Evolutionary conservation across 2,113 vertebrate genomes (phyloP).

Genomic region (Electrona antarctica): DNA sequence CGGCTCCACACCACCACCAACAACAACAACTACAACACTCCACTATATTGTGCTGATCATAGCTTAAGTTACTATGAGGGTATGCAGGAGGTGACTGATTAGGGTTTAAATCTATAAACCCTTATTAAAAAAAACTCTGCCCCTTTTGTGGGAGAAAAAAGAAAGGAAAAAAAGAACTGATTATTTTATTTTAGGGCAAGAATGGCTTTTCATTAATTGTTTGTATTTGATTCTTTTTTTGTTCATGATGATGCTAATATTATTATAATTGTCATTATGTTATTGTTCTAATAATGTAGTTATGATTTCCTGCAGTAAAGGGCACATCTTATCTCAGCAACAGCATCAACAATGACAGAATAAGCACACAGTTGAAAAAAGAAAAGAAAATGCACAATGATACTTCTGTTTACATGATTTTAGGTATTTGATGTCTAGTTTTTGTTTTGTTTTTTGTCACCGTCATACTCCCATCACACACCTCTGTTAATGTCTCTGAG

Average conservation of each 20-base stretch:
- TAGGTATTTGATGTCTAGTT: slow-evolving; percentile 63
- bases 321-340: slow-evolving; percentile 79
- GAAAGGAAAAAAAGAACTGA: slow-evolving; percentile 60
- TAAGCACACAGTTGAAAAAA: slow-evolving; percentile 75
- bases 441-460: slow-evolving; percentile 55
- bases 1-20: slow-evolving; percentile 26
- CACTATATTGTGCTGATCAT: slow-evolving; percentile 41
- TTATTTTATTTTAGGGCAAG: slow-evolving; percentile 64
- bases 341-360: slow-evolving; percentile 71
- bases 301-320: slow-evolving; percentile 76
- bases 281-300: slow-evolving; percentile 73
- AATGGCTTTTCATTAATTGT: slow-evolving; percentile 69
- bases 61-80: slow-evolving; percentile 26
- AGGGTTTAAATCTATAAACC: slow-evolving; percentile 16
- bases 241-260: slow-evolving; percentile 70
- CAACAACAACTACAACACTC: slow-evolving; percentile 21
- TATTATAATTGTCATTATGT: slow-evolving; percentile 73
- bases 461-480: slow-evolving; percentile 52
- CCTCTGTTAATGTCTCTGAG: slow-evolving; percentile 48
- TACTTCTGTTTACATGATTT: slow-evolving; percentile 79
- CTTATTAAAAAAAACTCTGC: slow-evolving; percentile 56
- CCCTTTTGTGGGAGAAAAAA: slow-evolving; percentile 47
- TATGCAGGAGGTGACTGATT: slow-evolving; percentile 48
- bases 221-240: slow-evolving; percentile 73
- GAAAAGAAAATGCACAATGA: slow-evolving; percentile 75